A percentile compares a stretch with the other conserved stretches of the same genome.
These are phyloP conservation scores for Drosophila bipectinata DNA, from an alignment of 1,140 invertebrate species.

Conservation along the genomic window DNA sequence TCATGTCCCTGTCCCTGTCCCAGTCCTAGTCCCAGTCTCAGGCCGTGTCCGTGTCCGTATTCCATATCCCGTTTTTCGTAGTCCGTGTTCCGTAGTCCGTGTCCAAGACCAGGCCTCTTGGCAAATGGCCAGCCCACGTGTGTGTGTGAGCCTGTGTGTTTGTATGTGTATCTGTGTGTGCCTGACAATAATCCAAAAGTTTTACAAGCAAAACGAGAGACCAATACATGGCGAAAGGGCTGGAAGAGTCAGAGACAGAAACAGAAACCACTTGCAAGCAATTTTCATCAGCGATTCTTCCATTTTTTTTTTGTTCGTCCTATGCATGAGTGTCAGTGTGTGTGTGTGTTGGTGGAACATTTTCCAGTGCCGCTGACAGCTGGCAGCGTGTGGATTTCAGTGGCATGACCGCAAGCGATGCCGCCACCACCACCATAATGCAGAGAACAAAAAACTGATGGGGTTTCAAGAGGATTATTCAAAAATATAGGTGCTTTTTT, in stretches of 20 bases:
- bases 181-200: conserved; percentile 82
- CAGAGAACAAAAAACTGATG: background rate
- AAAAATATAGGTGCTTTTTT: too few species aligned
- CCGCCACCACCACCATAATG: conserved; percentile 21
- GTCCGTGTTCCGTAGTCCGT: background rate
- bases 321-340: conserved; percentile 2
- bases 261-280: conserved; percentile 80
- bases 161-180: conserved; percentile 34
- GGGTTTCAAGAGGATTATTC: background rate
- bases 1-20: conserved; percentile 21
- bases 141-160: conserved; percentile 12
- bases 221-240: conserved; percentile 67
- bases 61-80: conserved; percentile 12
- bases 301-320: conserved; percentile 1
- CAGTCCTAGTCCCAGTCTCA: conserved; percentile 14
- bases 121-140: conserved; percentile 60
- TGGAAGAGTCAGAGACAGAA: conserved; percentile 63
- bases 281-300: conserved; percentile 74
- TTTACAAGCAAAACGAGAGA: conserved; percentile 81
- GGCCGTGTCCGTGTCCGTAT: conserved; percentile 2
- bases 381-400: conserved; percentile 61
- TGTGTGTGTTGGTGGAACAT: conserved; percentile 35
- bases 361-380: conserved; percentile 68
- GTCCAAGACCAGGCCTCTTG: conserved; percentile 65
- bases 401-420: conserved; percentile 51